Conservation (phyloP, 2,113 vertebrate genomes). For the Melanerpes aurifrons region DNA sequence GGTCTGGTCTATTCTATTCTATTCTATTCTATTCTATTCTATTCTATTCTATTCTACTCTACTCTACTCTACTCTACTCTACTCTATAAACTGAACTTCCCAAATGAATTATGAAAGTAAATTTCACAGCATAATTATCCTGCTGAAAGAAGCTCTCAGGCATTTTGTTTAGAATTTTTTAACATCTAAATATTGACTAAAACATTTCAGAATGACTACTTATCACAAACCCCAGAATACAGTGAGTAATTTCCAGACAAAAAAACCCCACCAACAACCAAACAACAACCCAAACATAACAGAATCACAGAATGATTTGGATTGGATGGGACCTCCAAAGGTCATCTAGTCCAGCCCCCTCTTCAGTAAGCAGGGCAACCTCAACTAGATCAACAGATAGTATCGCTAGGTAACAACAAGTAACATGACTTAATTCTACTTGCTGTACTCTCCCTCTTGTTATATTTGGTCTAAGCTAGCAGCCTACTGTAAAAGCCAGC, state of each 20-base stretch:
- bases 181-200: neutral
- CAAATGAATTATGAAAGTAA: neutral
- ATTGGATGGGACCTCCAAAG: too few species aligned
- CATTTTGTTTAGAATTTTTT: neutral
- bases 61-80: too few species aligned
- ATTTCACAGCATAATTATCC: neutral
- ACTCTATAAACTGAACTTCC: neutral
- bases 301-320: too few species aligned
- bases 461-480: slow-evolving; percentile 24
- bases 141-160: neutral
- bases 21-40: too few species aligned
- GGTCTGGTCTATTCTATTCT: too few species aligned
- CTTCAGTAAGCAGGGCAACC: too few species aligned
- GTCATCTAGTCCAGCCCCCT: too few species aligned
- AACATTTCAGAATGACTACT: neutral
- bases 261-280: neutral
- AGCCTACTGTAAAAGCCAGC: slow-evolving; percentile 34
- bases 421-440: neutral
- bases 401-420: neutral
- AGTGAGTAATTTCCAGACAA: neutral
- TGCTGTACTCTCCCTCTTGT: neutral
- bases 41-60: too few species aligned
- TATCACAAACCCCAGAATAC: neutral
- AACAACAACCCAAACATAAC: too few species aligned
- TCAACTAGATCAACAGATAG: too few species aligned